A percentile compares a stretch with the other conserved stretches of the same genome.
Evolutionary conservation across 2,113 vertebrate species (phyloP).

Genomic region (Lipophrys pholis): DNA sequence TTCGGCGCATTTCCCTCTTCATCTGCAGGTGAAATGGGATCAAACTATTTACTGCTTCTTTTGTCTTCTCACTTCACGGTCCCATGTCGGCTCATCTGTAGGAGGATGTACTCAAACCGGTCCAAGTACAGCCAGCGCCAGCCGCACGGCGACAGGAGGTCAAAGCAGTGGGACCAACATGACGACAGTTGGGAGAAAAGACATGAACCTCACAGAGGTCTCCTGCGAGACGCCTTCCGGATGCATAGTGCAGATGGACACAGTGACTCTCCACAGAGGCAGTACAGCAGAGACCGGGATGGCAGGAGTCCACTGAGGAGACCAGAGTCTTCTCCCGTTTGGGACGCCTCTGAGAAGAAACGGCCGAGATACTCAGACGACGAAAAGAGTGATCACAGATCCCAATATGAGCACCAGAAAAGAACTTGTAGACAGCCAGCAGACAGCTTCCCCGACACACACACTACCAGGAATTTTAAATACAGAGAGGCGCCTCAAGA

Average conservation of each 20-base stretch:
- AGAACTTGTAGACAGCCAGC: constrained; percentile 15
- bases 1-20: no score
- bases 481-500: constrained; percentile 47
- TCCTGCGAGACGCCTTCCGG: constrained; percentile 18
- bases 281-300: constrained; percentile 33
- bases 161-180: constrained; percentile 45
- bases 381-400: constrained; percentile 29
- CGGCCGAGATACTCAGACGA: constrained; percentile 29
- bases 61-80: no score
- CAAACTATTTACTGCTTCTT: no score
- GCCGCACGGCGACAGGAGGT: constrained; percentile 36
- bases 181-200: constrained; percentile 42
- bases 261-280: constrained; percentile 44
- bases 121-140: constrained; percentile 42
- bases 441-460: constrained; percentile 20
- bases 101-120: constrained; percentile 61
- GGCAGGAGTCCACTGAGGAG: constrained; percentile 53
- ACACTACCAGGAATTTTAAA: constrained; percentile 28
- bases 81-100: not conserved
- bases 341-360: constrained; percentile 47
- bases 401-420: constrained; percentile 33
- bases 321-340: constrained; percentile 33
- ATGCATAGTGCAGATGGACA: constrained; percentile 25
- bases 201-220: constrained; percentile 22
- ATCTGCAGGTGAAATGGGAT: no score